These are phyloP conservation scores for Tetanocera ferruginea DNA, from an alignment of 2,888 invertebrate genomes.

Conservation along the genomic window DNA sequence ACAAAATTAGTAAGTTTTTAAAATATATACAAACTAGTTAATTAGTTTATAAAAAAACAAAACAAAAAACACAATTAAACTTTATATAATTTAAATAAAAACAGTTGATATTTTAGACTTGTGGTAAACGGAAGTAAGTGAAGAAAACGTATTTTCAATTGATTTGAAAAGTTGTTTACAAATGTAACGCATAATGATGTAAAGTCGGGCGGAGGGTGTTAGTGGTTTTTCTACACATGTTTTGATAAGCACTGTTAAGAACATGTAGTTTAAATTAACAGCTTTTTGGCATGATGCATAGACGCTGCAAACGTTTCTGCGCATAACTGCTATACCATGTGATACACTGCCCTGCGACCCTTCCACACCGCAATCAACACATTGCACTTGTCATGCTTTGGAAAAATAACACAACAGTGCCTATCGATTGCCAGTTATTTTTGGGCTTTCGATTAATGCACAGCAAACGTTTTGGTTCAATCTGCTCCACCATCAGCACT, in stretches of 20 bases:
- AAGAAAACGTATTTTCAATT: no score
- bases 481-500: neutral
- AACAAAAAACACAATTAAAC: neutral
- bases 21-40: constrained; percentile 1
- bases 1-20: neutral
- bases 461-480: neutral
- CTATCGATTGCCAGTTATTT: constrained; percentile 30
- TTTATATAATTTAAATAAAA: neutral
- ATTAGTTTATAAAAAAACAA: neutral
- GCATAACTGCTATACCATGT: constrained; percentile 5
- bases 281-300: no score
- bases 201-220: no score
- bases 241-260: no score
- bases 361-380: neutral
- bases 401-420: neutral
- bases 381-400: neutral
- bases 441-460: constrained; percentile 11
- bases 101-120: no score
- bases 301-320: constrained; percentile 1
- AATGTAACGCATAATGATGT: no score
- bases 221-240: no score
- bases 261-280: neutral
- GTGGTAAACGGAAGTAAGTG: no score
- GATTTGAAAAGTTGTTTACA: no score
- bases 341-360: neutral